Base-by-base conservation (phyloP, 2,888 invertebrate genomes). In the Ethmia dodecea region DNA sequence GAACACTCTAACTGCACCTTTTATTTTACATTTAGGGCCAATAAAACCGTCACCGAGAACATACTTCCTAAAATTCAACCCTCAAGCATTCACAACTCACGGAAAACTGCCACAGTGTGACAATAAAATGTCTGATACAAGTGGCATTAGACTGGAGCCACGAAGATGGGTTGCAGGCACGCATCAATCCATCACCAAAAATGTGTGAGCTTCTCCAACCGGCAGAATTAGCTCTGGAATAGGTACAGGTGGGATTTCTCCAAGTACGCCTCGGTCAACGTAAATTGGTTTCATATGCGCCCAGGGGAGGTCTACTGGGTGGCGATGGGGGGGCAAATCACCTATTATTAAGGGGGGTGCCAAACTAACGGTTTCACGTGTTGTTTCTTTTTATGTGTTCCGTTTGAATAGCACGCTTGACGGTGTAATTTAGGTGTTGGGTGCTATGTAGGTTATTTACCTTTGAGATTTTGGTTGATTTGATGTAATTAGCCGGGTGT, bases 281-380 rank as follows among this genome's bases (percentile, higher is more conserved):
- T 52, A 59, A 5, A 45, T 43, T 74, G 75, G 81, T 45, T 48
- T 29, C 5, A n/a, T 31, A 25, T 25, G 34, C 13, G 38, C 37
- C 33, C 33, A 26, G 46, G 52, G 46, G 42, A 53, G 56, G 55
- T 60, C 55, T 60, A 54, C 62, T 59, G 58, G 64, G 61, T 65
- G 62, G 65, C 40, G 55, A 56, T 45, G 52, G 71, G 59, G 70
- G 74, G 73, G 66, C 45, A 70, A 76, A 78, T 80, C 77, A 75
- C 75, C 78, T 74, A 78, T 78, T 79, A 83, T 80, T 80, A 78
- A 69, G 63, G 74, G 77, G 79, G 83, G 81, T 80, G 80, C 73
- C 70, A 76, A 76, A 76, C 69, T 78, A 80, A 83, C 75, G 75
- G 68, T 66, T 74, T 65, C 68, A 73, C 72, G 74, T 77, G 77